Percentiles rank a stretch among this genome's conserved stretches.
These are phyloP conservation scores for Drosophila flavopinicola DNA, from an alignment of 2,888 invertebrate genomes.

Conservation along the genomic window DNA sequence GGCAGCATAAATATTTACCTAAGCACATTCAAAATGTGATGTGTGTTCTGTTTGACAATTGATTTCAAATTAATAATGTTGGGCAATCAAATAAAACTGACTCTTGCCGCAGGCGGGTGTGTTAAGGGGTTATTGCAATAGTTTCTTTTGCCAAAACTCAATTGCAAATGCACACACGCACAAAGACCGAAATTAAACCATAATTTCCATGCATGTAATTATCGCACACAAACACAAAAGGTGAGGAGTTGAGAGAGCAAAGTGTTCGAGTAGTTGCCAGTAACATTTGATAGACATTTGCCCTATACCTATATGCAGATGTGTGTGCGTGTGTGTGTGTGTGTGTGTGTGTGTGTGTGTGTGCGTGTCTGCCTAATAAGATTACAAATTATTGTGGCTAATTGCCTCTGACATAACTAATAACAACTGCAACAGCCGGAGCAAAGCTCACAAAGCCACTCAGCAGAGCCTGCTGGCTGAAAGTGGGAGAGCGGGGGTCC, in stretches of 20 bases:
- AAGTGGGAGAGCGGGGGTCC: background rate
- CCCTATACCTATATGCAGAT: no score
- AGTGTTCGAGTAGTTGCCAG: constrained; percentile 18
- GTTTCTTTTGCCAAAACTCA: constrained; percentile 22
- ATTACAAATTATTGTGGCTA: constrained; percentile 78
- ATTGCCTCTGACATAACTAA: constrained; percentile 78
- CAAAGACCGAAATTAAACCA: constrained; percentile 30
- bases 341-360: background rate
- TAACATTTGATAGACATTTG: constrained; percentile 46
- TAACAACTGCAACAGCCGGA: constrained; percentile 68
- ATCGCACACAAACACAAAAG: constrained; percentile 32
- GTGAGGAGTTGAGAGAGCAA: constrained; percentile 6
- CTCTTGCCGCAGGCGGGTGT: constrained; percentile 7
- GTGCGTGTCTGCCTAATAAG: constrained; percentile 58
- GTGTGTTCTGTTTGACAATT: constrained; percentile 55
- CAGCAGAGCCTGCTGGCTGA: background rate
- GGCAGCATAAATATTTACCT: constrained; percentile 58
- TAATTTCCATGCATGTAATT: constrained; percentile 64
- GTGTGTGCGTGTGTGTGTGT: background rate
- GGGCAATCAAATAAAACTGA: constrained; percentile 44
- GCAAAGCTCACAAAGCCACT: constrained; percentile 35
- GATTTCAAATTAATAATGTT: constrained; percentile 63
- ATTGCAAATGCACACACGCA: constrained; percentile 16
- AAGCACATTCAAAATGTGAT: constrained; percentile 32
- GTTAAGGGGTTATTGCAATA: constrained; percentile 16